phyloP scores from a whole-genome alignment of 2,888 invertebrate genomes.

The Rapana venosa region DNA sequence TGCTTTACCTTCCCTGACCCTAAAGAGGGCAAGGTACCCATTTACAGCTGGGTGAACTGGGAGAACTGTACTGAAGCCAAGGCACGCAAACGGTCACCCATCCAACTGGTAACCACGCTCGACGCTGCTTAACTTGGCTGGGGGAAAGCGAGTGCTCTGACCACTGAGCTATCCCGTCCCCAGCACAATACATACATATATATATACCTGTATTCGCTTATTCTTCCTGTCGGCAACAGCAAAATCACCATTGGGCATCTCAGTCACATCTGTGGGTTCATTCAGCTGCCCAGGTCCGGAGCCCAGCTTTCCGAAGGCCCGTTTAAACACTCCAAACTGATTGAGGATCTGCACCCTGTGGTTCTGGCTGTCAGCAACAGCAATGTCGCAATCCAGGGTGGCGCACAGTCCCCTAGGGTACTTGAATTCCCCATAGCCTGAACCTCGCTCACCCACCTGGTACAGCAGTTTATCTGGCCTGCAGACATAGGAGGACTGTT shows the following conservation, averaged over 20 bases:
- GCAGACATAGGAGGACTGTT: conserved; percentile 41
- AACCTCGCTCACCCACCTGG: conserved; percentile 65
- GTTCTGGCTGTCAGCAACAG: conserved; percentile 73
- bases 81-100: no score
- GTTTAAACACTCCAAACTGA: conserved; percentile 66
- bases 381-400: conserved; percentile 63
- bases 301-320: conserved; percentile 66
- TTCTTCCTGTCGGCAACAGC: conserved; percentile 74
- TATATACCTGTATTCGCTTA: conserved; percentile 66
- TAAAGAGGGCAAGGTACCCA: no score
- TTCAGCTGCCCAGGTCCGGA: conserved; percentile 66
- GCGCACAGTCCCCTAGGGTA: conserved; percentile 71
- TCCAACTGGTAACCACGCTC: no score
- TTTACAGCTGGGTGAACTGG: no score
- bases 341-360: conserved; percentile 72
- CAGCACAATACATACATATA: background rate
- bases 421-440: conserved; percentile 65
- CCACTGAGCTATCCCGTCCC: no score
- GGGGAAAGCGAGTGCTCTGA: no score
- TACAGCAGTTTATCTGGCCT: conserved; percentile 73
- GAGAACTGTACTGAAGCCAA: no score
- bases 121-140: no score
- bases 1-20: no score
- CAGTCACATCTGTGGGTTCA: conserved; percentile 70
- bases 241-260: conserved; percentile 70